phyloP scores from a whole-genome alignment of 2,888 invertebrate species.

The Parasteatoda lunata region DNA sequence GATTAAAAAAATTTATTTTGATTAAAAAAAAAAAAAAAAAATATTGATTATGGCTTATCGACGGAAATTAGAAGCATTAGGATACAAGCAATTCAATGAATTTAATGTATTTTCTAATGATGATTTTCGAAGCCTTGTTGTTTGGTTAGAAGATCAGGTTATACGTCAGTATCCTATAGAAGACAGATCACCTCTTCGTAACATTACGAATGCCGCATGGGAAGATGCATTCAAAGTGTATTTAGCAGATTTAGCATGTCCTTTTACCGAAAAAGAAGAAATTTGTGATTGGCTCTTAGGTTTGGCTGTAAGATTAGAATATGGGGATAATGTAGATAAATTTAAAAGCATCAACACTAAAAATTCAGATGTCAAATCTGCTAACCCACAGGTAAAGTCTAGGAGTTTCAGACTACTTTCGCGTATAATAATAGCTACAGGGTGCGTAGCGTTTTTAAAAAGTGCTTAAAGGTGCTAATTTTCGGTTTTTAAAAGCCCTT shows the following conservation, averaged over 20 bases:
- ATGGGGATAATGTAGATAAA: constrained; percentile 83
- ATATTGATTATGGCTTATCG: constrained; percentile 80
- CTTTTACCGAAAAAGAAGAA: constrained; percentile 79
- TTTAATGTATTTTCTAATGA: constrained; percentile 84
- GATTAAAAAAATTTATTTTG: too few species aligned
- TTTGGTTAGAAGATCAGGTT: constrained; percentile 96
- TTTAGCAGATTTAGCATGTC: constrained; percentile 84
- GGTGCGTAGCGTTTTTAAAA: too few species aligned
- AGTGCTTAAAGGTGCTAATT: too few species aligned
- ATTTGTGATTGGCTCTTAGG: constrained; percentile 90
- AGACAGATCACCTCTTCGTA: constrained; percentile 83
- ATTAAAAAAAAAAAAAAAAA: too few species aligned
- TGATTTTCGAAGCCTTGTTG: constrained; percentile 85
- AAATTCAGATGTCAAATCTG: constrained; percentile 78
- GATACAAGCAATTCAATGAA: constrained; percentile 83
- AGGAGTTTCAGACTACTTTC: background rate
- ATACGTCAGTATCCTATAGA: constrained; percentile 90
- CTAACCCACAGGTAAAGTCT: constrained; percentile 78
- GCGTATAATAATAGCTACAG: too few species aligned
- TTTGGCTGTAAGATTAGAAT: constrained; percentile 87
- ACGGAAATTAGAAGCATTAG: constrained; percentile 84
- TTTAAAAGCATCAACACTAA: constrained; percentile 82
- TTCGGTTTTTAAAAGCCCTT: too few species aligned
- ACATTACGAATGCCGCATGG: constrained; percentile 82
- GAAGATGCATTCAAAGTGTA: constrained; percentile 81